These are phyloP conservation scores for Melanocharis versteri DNA, from an alignment of 2,113 vertebrate genomes.

Conservation along the genomic window DNA sequence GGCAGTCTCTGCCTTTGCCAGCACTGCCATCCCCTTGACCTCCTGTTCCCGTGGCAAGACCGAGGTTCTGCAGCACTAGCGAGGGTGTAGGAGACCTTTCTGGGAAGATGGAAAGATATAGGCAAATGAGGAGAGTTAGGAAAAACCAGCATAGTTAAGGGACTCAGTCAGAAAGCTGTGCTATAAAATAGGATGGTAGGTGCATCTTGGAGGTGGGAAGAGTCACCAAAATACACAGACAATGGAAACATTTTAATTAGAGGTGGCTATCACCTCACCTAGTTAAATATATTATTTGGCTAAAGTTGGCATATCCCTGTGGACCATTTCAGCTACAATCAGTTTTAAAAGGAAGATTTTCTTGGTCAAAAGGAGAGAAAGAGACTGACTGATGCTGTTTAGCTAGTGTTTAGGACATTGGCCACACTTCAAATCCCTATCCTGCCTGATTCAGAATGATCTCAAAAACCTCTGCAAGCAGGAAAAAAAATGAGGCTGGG, in stretches of 20 bases:
- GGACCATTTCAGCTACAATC: neutral
- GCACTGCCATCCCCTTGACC: accelerated
- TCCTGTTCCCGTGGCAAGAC: neutral
- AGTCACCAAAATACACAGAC: neutral
- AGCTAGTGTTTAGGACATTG: neutral
- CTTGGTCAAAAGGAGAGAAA: neutral
- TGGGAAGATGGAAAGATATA: neutral
- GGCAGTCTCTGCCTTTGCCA: neutral
- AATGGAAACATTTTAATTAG: neutral
- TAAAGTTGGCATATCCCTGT: neutral
- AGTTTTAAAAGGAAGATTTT: neutral
- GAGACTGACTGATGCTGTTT: neutral
- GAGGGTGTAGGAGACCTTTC: neutral
- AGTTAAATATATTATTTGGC: neutral
- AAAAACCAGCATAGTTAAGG: neutral
- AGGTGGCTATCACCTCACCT: neutral
- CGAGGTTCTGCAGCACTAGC: neutral
- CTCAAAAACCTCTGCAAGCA: neutral
- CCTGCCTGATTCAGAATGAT: conserved; percentile 18
- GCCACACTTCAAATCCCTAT: neutral
- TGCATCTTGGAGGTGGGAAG: neutral
- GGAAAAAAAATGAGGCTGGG: neutral
- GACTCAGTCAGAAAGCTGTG: neutral
- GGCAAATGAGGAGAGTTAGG: neutral
- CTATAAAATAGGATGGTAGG: neutral